phyloP scores from a whole-genome alignment of 2,797 vertebrate genomes.

The Arrhamphus sclerolepis region DNA sequence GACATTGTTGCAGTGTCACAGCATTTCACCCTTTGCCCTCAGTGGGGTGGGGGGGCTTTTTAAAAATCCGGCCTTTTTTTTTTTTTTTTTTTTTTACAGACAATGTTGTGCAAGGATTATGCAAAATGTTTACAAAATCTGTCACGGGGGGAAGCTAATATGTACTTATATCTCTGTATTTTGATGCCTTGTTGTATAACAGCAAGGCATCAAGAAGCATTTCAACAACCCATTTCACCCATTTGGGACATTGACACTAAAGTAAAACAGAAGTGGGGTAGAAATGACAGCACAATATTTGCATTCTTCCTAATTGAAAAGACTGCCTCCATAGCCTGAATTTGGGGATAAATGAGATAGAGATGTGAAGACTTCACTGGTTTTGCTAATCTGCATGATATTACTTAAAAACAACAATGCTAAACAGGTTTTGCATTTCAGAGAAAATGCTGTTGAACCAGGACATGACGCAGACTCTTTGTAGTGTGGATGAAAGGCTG shows the following conservation, averaged over 20 bases:
- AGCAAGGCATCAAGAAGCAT: no score
- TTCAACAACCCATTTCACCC: neutral
- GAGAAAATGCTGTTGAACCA: conserved; percentile 11
- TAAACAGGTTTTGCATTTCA: conserved; percentile 22
- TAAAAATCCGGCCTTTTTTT: conserved; percentile 18
- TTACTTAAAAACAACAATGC: neutral
- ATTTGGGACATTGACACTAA: neutral
- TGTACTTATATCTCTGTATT: no score
- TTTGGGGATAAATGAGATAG: neutral
- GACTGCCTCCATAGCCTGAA: neutral
- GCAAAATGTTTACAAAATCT: conserved; percentile 3
- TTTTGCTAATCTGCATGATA: neutral
- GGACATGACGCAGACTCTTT: conserved; percentile 41
- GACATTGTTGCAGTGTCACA: conserved; percentile 9
- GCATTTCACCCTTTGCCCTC: neutral
- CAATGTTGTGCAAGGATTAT: conserved; percentile 23
- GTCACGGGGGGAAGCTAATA: neutral
- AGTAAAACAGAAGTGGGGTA: neutral
- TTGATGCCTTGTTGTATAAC: no score
- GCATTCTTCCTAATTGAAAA: conserved; percentile 6
- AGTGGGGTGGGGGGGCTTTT: neutral
- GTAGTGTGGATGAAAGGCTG: conserved; percentile 59
- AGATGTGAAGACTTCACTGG: neutral
- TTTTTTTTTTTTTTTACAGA: neutral
- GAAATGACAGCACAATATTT: neutral